Conservation (phyloP, 2,113 vertebrate genomes). For the Myocastor coypus region DNA sequence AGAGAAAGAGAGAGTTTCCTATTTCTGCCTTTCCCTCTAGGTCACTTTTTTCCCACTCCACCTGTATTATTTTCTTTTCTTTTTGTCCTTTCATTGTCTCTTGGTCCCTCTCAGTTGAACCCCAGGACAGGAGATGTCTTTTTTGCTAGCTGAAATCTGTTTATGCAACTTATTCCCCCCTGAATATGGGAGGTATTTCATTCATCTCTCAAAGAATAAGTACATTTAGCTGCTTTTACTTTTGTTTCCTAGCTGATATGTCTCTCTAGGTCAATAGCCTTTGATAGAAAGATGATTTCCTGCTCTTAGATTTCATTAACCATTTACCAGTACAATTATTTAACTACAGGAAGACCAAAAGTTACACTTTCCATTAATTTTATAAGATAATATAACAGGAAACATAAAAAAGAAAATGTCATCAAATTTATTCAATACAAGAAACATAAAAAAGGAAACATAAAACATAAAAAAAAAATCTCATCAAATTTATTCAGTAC, state of each 20-base stretch:
- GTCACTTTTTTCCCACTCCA: not conserved
- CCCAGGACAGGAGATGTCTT: not conserved
- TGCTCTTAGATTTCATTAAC: not conserved
- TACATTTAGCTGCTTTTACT: not conserved
- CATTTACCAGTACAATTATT: not conserved
- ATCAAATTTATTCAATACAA: not conserved
- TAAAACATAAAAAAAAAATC: too few species aligned
- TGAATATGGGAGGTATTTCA: not conserved
- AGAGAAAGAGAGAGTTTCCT: not conserved
- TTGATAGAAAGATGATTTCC: not conserved
- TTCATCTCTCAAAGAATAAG: not conserved
- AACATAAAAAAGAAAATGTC: not conserved
- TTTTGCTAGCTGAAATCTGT: constrained; percentile 8
- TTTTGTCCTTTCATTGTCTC: not conserved
- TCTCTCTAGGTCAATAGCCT: not conserved
- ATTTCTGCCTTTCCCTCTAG: not conserved
- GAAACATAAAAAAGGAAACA: too few species aligned
- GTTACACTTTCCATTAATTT: not conserved
- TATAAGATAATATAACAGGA: not conserved
- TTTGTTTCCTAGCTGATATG: not conserved
- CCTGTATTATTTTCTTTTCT: not conserved
- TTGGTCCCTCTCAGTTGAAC: not conserved
- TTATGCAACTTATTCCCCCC: not conserved
- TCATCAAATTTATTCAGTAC: too few species aligned
- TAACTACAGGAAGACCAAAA: not conserved